phyloP scores from a whole-genome alignment of 2,113 vertebrate genomes.

The Erpornis zantholeuca region DNA sequence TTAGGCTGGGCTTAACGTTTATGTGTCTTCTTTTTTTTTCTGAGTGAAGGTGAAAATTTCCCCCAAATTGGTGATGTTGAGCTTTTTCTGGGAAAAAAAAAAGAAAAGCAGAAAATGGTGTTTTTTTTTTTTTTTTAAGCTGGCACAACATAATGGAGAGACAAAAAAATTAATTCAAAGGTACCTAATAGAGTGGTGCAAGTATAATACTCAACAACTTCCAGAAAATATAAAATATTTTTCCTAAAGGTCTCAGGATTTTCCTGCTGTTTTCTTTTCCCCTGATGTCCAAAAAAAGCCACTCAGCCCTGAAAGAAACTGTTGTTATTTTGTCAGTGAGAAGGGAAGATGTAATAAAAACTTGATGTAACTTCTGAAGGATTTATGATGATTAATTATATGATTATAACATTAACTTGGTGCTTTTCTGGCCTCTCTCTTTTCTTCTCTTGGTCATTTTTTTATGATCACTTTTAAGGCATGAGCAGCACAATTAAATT shows the following conservation, averaged over 20 bases:
- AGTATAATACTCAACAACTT: background rate
- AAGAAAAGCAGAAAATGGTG: background rate
- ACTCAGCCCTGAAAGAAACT: fast-evolving
- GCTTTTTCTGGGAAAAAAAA: background rate
- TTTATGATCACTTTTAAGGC: background rate
- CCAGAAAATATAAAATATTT: background rate
- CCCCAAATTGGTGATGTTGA: background rate
- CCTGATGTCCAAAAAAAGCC: background rate
- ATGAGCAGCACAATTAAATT: background rate
- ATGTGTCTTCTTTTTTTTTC: background rate
- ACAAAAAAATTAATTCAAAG: background rate
- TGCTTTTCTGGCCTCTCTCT: background rate
- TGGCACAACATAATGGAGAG: fast-evolving
- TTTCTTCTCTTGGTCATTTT: background rate
- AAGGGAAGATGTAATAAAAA: background rate
- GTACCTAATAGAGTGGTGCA: background rate
- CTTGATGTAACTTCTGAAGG: background rate
- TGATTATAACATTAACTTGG: fast-evolving
- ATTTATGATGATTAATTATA: background rate
- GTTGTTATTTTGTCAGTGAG: background rate
- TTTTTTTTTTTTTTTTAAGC: background rate
- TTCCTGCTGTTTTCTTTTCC: background rate
- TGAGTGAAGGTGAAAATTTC: background rate
- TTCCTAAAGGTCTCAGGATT: background rate
- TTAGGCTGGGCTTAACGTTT: fast-evolving